Evolutionary conservation across 2,797 vertebrate genomes (phyloP), one percentile per base, ranked within the genome.

Genomic region (Propithecus perrieri): DNA sequence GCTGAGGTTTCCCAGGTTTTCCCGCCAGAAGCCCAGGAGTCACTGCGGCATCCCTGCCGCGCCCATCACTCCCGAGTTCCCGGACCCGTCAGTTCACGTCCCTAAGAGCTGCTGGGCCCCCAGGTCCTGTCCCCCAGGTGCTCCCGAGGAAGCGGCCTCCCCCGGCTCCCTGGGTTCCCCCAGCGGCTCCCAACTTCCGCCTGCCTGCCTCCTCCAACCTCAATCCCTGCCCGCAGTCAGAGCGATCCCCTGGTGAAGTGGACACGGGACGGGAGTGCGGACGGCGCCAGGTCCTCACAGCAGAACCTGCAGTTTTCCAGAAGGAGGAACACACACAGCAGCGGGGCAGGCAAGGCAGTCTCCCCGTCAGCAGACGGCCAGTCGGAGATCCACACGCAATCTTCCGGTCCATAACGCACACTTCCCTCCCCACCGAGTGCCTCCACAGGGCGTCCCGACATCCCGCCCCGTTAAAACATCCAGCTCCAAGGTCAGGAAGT

Each of bases 311-410:
- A 0, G 2, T 0, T 50, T 57, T 18, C 6, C 8, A 3, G 48
- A 24, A 30, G 41, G 28, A 71, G 7, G 46, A 2, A 4, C 0
- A 5, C 26, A 15, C 7, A 1, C 2, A 1, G 14, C 14, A 6
- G 12, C 0, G 3, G 46, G 38, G 20, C 13, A 24, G 5, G 4
- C 53, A 38, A 1, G 3, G 33, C 3, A 35, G 87, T 9, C 41
- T 14, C 26, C 46, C 85, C 61, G 12, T 38, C 0, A 28, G 50
- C 8, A 1, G 38, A 38, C 2, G 0, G 10, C 65, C 11, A 0
- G 2, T 0, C 41, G 0, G 0, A 12, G 46, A 33, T 0, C 8
- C 12, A 1, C 0, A 3, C 0, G 0, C 1, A 2, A 4, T 7
- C 75, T 41, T 41, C 65, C 15, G 22, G 33, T 12, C 22, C 76